phyloP scores from a whole-genome alignment of 1,140 invertebrate genomes.

The Lepidurus couesii region DNA sequence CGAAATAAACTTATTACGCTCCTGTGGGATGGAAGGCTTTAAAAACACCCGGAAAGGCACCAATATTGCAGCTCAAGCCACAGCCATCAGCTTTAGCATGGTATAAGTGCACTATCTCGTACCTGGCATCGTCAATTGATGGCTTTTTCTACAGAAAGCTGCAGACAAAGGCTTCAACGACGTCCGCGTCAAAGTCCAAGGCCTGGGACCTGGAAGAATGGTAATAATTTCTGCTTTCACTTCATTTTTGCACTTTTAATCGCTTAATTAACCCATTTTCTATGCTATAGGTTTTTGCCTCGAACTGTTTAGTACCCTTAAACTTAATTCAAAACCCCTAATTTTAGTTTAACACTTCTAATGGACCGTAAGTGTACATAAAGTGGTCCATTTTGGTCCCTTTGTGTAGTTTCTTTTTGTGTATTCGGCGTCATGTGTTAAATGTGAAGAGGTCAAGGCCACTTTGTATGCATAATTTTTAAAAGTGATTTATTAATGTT shows the following conservation, averaged over 20 bases:
- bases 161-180: conserved; percentile 64
- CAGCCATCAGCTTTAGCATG: conserved; percentile 66
- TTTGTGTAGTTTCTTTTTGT: no score
- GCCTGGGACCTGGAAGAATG: conserved; percentile 80
- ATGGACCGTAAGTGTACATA: no score
- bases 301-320: no score
- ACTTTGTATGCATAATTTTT: background rate
- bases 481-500: conserved; percentile 26
- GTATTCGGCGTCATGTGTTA: no score
- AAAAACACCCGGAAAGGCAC: conserved; percentile 92
- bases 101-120: conserved; percentile 44
- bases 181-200: conserved; percentile 66
- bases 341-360: no score
- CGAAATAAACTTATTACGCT: conserved; percentile 53
- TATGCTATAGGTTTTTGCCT: no score
- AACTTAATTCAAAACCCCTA: no score
- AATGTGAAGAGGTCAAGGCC: no score
- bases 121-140: conserved; percentile 3
- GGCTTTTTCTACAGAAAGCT: conserved; percentile 58
- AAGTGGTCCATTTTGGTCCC: no score
- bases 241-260: background rate
- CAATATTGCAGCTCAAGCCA: conserved; percentile 90
- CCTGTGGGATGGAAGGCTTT: conserved; percentile 86
- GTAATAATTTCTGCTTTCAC: conserved; percentile 49
- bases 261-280: no score